Evolutionary conservation across 2,888 invertebrate genomes (phyloP).

Genomic region (Anorthoa munda): DNA sequence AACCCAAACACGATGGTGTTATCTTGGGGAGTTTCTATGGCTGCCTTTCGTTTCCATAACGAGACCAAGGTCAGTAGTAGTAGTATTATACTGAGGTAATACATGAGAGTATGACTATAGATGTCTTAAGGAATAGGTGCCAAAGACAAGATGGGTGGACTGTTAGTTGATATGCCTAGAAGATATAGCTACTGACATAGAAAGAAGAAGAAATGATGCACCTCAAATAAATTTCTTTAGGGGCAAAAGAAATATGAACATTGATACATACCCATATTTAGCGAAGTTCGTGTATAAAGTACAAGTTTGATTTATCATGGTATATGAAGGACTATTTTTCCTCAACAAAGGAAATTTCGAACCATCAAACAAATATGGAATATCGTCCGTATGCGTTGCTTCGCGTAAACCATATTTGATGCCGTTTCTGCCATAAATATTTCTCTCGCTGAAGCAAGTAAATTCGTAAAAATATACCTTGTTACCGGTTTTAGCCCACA

Average conservation of each 20-base stretch:
- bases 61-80: too few relatives aligned
- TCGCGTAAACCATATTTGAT: constrained; percentile 62
- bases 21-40: too few relatives aligned
- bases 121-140: neutral
- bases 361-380: constrained; percentile 71
- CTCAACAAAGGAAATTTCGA: constrained; percentile 32
- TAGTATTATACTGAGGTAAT: too few relatives aligned
- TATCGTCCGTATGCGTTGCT: constrained; percentile 72
- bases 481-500: constrained; percentile 48
- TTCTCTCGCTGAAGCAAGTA: constrained; percentile 69
- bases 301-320: constrained; percentile 72
- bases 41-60: too few relatives aligned
- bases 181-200: neutral
- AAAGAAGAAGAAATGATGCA: neutral
- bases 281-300: constrained; percentile 76
- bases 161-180: neutral
- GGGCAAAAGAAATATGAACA: neutral
- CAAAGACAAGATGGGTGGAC: neutral
- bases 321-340: constrained; percentile 53
- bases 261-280: constrained; percentile 73
- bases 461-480: constrained; percentile 71
- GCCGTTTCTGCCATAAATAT: constrained; percentile 64
- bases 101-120: too few relatives aligned
- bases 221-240: neutral
- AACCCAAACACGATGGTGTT: too few relatives aligned